These are phyloP conservation scores for Ephialtes manifestator DNA, from an alignment of 2,888 invertebrate species.

Conservation along the genomic window DNA sequence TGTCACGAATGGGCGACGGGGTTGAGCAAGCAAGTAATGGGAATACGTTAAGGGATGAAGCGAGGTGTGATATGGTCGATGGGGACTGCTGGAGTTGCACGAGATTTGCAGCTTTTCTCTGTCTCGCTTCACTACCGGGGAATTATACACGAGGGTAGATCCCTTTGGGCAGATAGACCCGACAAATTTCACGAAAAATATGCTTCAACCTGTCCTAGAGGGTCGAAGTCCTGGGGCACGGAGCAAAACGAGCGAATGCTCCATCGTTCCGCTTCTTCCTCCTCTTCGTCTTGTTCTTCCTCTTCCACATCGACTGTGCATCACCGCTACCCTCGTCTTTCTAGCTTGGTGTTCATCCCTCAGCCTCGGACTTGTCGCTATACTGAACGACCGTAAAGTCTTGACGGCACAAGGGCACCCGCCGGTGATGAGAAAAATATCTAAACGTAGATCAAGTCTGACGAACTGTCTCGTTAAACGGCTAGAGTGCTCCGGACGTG, in stretches of 20 bases:
- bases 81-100: conserved; percentile 26
- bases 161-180: conserved; percentile 81
- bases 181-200: conserved; percentile 85
- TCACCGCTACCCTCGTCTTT: conserved; percentile 18
- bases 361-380: conserved; percentile 16
- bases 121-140: conserved; percentile 71
- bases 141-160: conserved; percentile 85
- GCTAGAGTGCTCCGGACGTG: conserved; percentile 76
- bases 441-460: conserved; percentile 84
- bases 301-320: conserved; percentile 31
- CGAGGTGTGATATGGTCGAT: conserved; percentile 9
- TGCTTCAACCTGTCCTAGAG: conserved; percentile 73
- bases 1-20: conserved; percentile 61
- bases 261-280: conserved; percentile 78
- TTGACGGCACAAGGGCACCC: conserved; percentile 36
- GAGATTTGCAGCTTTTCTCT: conserved; percentile 86
- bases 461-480: conserved; percentile 81
- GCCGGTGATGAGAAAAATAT: conserved; percentile 84
- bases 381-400: conserved; percentile 75
- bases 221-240: conserved; percentile 38
- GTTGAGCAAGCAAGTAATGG: conserved; percentile 73
- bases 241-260: conserved; percentile 53
- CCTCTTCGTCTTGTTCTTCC: conserved; percentile 67
- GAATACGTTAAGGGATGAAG: conserved; percentile 57
- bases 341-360: conserved; percentile 66